phyloP scores from a whole-genome alignment of 2,888 invertebrate species.

The Noctua janthina region DNA sequence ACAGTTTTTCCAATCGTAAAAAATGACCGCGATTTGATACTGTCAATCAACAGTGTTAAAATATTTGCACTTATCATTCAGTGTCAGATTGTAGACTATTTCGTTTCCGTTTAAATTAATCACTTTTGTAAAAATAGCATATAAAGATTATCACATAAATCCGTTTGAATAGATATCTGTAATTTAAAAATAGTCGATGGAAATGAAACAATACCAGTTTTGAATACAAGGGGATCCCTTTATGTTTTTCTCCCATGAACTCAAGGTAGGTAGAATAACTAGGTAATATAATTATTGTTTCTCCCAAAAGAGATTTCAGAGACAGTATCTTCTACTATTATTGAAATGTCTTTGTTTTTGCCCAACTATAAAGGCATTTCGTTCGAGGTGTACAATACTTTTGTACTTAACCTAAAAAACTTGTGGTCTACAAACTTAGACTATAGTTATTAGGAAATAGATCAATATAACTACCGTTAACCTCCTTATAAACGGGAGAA shows the following conservation, averaged over 20 bases:
- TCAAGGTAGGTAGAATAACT: neutral
- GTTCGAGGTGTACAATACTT: neutral
- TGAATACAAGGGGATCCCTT: neutral
- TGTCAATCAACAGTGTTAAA: conserved; percentile 9
- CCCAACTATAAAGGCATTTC: neutral
- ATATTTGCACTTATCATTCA: conserved; percentile 24
- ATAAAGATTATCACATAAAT: neutral
- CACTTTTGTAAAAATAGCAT: conserved; percentile 2
- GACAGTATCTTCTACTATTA: neutral
- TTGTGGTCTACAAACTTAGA: conserved; percentile 8
- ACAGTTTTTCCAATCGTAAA: neutral
- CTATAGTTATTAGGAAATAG: conserved; percentile 24
- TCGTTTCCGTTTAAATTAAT: conserved; percentile 27
- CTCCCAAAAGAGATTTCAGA: neutral
- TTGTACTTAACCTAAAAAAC: neutral
- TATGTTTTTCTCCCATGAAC: neutral
- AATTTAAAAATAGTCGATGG: neutral
- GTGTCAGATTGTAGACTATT: conserved; percentile 28
- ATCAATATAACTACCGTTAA: conserved; percentile 22
- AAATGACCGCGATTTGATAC: conserved; percentile 13
- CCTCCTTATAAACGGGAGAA: conserved; percentile 31
- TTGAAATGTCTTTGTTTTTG: neutral
- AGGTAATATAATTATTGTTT: neutral
- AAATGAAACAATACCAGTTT: neutral
- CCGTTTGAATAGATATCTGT: neutral